phyloP scores from a whole-genome alignment of 2,113 vertebrate species.

The Taurulus bubalis region DNA sequence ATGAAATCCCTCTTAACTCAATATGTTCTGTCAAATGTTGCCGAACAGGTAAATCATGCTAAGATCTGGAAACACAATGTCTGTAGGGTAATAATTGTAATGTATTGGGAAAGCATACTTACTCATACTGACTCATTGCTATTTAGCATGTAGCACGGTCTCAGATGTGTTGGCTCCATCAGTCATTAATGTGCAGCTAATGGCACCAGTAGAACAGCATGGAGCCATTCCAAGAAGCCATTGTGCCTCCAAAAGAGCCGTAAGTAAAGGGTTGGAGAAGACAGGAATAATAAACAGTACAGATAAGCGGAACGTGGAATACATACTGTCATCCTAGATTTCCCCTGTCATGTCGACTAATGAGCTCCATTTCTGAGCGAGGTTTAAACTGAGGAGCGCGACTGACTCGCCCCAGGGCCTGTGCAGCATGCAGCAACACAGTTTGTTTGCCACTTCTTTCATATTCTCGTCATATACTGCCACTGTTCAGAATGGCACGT shows the following conservation, averaged over 20 bases:
- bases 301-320: background rate
- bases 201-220: background rate
- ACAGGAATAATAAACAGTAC: conserved; percentile 12
- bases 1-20: too few relatives aligned
- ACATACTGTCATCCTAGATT: conserved; percentile 32
- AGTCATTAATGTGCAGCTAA: background rate
- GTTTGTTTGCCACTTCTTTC: conserved; percentile 26
- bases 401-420: conserved; percentile 36
- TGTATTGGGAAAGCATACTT: too few relatives aligned
- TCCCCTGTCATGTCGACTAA: conserved; percentile 49
- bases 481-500: conserved; percentile 16
- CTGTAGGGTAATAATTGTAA: too few relatives aligned
- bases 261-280: conserved; percentile 3
- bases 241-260: background rate
- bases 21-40: too few relatives aligned
- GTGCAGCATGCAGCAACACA: background rate
- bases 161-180: background rate
- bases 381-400: conserved; percentile 21
- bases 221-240: background rate
- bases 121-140: too few relatives aligned
- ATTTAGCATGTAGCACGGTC: background rate
- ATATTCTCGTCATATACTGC: conserved; percentile 36
- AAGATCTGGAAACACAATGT: too few relatives aligned
- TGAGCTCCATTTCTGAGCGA: conserved; percentile 49
- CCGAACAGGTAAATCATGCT: too few relatives aligned